A percentile compares a stretch with the other conserved stretches of the same genome.
phyloP scores from a whole-genome alignment of 2,888 invertebrate species.

The Timandra comae region DNA sequence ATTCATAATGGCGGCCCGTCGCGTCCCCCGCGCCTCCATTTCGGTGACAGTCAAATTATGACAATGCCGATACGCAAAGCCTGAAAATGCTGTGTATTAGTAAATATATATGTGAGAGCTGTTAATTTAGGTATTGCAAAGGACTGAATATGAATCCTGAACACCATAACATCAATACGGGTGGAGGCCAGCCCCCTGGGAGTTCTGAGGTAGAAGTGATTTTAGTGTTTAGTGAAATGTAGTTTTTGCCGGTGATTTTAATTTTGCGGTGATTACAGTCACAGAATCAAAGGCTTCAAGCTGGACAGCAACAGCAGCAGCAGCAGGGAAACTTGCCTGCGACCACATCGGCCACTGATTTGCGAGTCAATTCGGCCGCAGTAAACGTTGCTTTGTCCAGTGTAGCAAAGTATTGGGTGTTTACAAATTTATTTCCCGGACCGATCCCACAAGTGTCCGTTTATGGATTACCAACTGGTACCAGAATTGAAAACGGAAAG shows the following conservation, averaged over 20 bases:
- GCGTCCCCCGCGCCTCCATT: constrained; percentile 81
- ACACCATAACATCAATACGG: constrained; percentile 76
- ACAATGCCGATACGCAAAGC: constrained; percentile 70
- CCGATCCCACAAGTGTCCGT: constrained; percentile 86
- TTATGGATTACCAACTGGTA: constrained; percentile 79
- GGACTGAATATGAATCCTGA: constrained; percentile 70
- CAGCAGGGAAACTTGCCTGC: constrained; percentile 61
- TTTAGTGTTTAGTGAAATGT: constrained; percentile 32
- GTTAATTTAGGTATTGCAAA: constrained; percentile 29
- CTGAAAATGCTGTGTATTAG: constrained; percentile 62
- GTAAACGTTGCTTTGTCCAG: constrained; percentile 83
- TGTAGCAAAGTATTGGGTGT: constrained; percentile 90
- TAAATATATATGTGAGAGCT: constrained; percentile 49
- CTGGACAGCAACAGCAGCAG: constrained; percentile 45
- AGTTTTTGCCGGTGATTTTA: constrained; percentile 32
- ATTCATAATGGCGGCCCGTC: constrained; percentile 80
- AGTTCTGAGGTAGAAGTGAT: constrained; percentile 69
- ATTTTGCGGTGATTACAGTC: constrained; percentile 48
- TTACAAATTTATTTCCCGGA: constrained; percentile 87
- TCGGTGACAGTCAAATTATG: constrained; percentile 79
- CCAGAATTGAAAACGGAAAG: constrained; percentile 79
- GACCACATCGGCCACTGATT: constrained; percentile 78
- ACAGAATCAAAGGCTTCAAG: constrained; percentile 59
- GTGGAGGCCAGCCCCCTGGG: constrained; percentile 76
- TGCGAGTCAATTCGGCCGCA: constrained; percentile 79